These are phyloP conservation scores for Colistium nudipinnis DNA, from an alignment of 2,113 vertebrate species.

Conservation along the genomic window DNA sequence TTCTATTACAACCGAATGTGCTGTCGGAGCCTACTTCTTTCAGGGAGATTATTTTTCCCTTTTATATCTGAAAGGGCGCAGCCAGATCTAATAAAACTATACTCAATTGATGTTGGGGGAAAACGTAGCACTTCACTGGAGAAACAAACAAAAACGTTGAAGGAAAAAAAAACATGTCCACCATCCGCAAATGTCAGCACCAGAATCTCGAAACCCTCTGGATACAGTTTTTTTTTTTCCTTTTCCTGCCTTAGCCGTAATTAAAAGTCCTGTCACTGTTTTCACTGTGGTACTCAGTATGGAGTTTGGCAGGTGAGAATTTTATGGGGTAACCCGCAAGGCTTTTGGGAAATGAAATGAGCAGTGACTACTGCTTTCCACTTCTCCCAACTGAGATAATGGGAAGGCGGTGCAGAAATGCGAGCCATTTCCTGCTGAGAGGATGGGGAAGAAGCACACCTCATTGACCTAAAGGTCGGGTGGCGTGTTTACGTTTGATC, in stretches of 20 bases:
- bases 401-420: not conserved
- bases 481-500: constrained; percentile 13
- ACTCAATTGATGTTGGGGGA: constrained; percentile 49
- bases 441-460: not conserved
- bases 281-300: not conserved
- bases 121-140: constrained; percentile 35
- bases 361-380: not conserved
- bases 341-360: constrained; percentile 10
- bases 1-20: constrained; percentile 41
- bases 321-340: constrained; percentile 9
- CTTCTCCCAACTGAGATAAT: constrained; percentile 10
- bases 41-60: constrained; percentile 48
- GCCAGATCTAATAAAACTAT: constrained; percentile 63
- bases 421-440: constrained; percentile 12
- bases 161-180: constrained; percentile 17
- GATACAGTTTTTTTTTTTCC: constrained; percentile 9
- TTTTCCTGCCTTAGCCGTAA: constrained; percentile 14
- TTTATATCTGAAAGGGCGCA: constrained; percentile 62
- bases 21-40: constrained; percentile 48
- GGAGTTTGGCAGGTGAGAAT: constrained; percentile 31
- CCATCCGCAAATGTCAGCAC: constrained; percentile 39
- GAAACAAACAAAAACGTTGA: constrained; percentile 20
- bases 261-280: constrained; percentile 44
- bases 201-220: constrained; percentile 8
- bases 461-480: constrained; percentile 8